Percentiles rank a stretch among this genome's conserved stretches.
These are phyloP conservation scores for Atethmia centrago DNA, from an alignment of 2,888 invertebrate genomes.

Conservation along the genomic window DNA sequence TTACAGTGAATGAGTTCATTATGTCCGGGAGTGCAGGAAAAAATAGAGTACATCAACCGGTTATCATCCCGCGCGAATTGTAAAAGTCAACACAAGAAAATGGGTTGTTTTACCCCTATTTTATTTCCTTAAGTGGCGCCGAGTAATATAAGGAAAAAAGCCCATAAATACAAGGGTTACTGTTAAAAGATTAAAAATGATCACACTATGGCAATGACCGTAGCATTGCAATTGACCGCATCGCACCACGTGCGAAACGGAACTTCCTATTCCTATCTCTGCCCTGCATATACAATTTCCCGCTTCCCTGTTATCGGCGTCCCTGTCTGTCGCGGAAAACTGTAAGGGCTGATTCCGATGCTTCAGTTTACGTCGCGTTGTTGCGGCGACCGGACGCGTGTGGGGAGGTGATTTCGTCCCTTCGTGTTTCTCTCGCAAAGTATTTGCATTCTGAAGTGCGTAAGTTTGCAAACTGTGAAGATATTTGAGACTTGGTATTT, in stretches of 20 bases:
- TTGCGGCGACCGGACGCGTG: constrained; percentile 75
- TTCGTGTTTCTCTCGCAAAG: constrained; percentile 67
- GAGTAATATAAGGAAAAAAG: constrained; percentile 52
- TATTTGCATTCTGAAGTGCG: constrained; percentile 70
- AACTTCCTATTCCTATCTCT: constrained; percentile 76
- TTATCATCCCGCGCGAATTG: constrained; percentile 47
- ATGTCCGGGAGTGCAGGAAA: constrained; percentile 37
- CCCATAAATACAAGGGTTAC: constrained; percentile 63
- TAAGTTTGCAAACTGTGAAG: constrained; percentile 71
- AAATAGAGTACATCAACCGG: constrained; percentile 32
- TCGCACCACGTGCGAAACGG: constrained; percentile 84
- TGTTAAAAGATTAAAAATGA: constrained; percentile 75
- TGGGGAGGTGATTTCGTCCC: constrained; percentile 66
- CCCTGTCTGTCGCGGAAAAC: constrained; percentile 82
- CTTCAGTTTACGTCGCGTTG: constrained; percentile 84
- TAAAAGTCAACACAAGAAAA: constrained; percentile 51
- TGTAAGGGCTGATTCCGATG: constrained; percentile 81
- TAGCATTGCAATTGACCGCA: constrained; percentile 88
- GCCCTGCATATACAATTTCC: constrained; percentile 72
- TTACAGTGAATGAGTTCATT: constrained; percentile 39
- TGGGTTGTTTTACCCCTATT: constrained; percentile 24
- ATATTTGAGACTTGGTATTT: constrained; percentile 52
- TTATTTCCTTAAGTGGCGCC: constrained; percentile 31
- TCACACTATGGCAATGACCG: constrained; percentile 88
- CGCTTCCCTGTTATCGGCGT: constrained; percentile 66